Evolutionary conservation across 2,888 invertebrate species (phyloP).

Genomic region (Andrena minutula): DNA sequence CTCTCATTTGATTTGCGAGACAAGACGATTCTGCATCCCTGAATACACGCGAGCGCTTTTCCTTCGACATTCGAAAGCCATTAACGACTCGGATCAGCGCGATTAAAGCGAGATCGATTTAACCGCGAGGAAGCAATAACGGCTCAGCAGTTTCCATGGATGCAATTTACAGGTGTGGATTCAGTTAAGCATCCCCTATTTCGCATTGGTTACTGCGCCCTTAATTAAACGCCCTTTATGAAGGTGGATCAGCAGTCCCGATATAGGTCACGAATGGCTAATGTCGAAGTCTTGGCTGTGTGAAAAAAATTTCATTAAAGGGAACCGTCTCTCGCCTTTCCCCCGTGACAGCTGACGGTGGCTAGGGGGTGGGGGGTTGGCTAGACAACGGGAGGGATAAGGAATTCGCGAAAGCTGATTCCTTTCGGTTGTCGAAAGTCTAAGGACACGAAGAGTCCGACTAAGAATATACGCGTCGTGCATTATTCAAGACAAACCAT

Average conservation of each 20-base stretch:
- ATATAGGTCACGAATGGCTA: conserved; percentile 37
- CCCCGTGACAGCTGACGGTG: neutral
- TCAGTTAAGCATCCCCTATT: neutral
- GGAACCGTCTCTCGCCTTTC: conserved; percentile 3
- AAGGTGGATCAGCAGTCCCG: neutral
- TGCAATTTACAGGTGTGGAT: neutral
- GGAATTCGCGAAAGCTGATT: conserved; percentile 65
- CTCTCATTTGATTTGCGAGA: too few species aligned
- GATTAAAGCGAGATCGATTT: neutral
- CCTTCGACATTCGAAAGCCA: neutral
- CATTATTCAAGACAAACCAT: conserved; percentile 62
- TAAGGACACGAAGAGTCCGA: conserved; percentile 41
- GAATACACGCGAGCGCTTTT: neutral
- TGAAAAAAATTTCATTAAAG: conserved; percentile 60
- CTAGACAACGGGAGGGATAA: conserved; percentile 37
- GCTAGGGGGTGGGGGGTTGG: neutral
- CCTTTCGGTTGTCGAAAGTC: conserved; percentile 57
- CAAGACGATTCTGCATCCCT: neutral
- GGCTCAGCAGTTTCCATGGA: neutral
- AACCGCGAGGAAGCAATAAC: neutral
- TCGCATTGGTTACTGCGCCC: neutral
- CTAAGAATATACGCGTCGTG: conserved; percentile 58
- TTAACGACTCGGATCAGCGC: neutral
- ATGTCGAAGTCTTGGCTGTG: neutral
- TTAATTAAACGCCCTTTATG: conserved; percentile 27